Evolutionary conservation across 2,888 invertebrate genomes (phyloP), one percentile per base, ranked within the genome.

Genomic region (Apantesis nais): DNA sequence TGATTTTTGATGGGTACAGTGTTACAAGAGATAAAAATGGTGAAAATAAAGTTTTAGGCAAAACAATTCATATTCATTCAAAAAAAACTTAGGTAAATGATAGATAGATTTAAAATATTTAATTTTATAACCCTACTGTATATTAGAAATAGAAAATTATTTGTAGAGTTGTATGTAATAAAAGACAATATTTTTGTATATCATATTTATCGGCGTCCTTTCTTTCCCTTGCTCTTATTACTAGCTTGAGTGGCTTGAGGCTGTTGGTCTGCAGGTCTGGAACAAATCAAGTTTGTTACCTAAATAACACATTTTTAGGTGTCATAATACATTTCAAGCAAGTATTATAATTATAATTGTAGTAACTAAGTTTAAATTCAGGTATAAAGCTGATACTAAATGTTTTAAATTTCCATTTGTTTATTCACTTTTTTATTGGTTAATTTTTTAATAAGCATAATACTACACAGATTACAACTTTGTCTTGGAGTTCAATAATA

Each of bases 1-100:
- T 90, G 73, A 94, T 95, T 65, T 90, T 90, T 80, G 95, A 94
- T 83, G 94, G 95, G 12, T 95, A 95, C 73, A 95, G 95, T 82
- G 88, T 93, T 64, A 91, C 93, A 9, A 90, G 93, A 79, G 89
- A 92, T 77, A 93, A 90, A 74, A 93, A 93, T 85, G 93, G 93
- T 7, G 87, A 92, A 76, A 93, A 93, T 76, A 91, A 90, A 85
- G 74, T 92, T 62, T 79, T 88, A 19, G 91, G 91, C 82, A 92
- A 92, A 77, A 84, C 90, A 14, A 90, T 93, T 72, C 88, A 85
- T 66, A 86, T 93, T 60, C 90, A 86, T 76, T 85, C 89, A 52
- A 85, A 61, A 85, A 61, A 67, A 31, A 7, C 19, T 22, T 85
- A 76, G 8, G 39, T 55, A 58, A 14, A 16, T 5, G 25, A 29